Evolutionary conservation across 2,888 invertebrate species (phyloP).

Genomic region (Polymixis lichenea): DNA sequence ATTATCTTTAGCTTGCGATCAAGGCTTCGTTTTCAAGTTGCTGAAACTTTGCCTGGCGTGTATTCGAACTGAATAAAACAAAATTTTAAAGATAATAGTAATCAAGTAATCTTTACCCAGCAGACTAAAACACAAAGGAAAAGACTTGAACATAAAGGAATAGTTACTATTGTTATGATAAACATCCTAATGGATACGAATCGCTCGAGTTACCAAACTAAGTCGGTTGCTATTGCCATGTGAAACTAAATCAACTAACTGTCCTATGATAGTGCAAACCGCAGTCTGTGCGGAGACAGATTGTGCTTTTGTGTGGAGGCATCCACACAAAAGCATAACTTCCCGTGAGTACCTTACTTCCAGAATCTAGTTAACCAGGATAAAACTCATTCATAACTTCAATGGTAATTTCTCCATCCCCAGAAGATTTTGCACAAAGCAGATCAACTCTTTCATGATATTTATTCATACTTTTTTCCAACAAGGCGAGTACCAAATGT

Average conservation of each 20-base stretch:
- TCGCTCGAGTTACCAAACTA: not conserved
- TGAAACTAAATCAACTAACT: not conserved
- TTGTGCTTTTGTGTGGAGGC: not conserved
- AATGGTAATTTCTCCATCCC: not conserved
- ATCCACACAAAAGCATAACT: not conserved
- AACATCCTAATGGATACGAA: conserved; percentile 1
- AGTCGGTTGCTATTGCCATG: not conserved
- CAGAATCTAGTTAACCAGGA: not conserved
- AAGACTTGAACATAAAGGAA: not conserved
- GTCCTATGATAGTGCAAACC: not conserved
- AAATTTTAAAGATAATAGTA: conserved; percentile 3
- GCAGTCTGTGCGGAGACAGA: not conserved
- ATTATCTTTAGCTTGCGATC: conserved; percentile 33
- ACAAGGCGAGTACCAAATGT: conserved; percentile 23
- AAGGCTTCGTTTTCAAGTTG: conserved; percentile 20
- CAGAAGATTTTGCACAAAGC: not conserved
- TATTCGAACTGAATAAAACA: not conserved
- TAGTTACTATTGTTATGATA: not conserved
- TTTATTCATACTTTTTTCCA: conserved; percentile 10
- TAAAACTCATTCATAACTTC: conserved; percentile 9
- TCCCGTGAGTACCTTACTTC: not conserved
- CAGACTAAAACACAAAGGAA: not conserved
- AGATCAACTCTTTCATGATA: conserved; percentile 1
- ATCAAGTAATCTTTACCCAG: not conserved
- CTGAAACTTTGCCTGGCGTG: conserved; percentile 16